Evolutionary conservation across 2,888 invertebrate species (phyloP).

Genomic region (Drosophila melanocephala): DNA sequence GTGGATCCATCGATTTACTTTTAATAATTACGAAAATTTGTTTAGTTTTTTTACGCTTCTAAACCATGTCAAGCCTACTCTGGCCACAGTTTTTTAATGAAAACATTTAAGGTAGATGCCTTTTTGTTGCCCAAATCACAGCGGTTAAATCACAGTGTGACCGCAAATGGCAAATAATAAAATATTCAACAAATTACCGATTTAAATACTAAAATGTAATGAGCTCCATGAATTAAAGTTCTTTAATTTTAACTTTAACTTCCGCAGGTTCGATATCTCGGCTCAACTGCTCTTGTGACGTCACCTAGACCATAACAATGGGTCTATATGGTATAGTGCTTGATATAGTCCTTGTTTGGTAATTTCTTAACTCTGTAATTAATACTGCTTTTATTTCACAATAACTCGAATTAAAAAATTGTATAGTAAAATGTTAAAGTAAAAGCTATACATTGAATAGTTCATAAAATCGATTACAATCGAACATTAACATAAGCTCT

Average conservation of each 20-base stretch:
- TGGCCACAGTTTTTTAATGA: not conserved
- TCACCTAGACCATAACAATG: not conserved
- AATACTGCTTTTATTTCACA: not conserved
- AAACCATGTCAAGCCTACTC: too few species aligned
- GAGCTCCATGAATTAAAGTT: too few species aligned
- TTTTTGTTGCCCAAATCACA: slow-evolving; percentile 4
- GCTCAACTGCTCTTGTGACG: not conserved
- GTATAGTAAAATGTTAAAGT: not conserved
- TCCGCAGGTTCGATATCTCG: not conserved
- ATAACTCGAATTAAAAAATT: not conserved
- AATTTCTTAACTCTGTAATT: not conserved
- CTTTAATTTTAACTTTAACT: not conserved
- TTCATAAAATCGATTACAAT: not conserved
- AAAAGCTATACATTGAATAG: not conserved
- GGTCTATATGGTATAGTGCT: not conserved
- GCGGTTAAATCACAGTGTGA: slow-evolving; percentile 13
- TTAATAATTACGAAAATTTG: not conserved
- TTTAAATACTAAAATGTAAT: not conserved
- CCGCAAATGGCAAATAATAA: not conserved
- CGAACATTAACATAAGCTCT: not conserved
- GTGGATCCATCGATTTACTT: slow-evolving; percentile 47
- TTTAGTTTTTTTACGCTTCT: too few species aligned
- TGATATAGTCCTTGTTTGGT: not conserved
- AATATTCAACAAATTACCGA: not conserved
- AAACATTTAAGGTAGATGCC: not conserved